These are phyloP conservation scores for Catharus fuscescens DNA, from an alignment of 2,113 vertebrate genomes.

Conservation along the genomic window DNA sequence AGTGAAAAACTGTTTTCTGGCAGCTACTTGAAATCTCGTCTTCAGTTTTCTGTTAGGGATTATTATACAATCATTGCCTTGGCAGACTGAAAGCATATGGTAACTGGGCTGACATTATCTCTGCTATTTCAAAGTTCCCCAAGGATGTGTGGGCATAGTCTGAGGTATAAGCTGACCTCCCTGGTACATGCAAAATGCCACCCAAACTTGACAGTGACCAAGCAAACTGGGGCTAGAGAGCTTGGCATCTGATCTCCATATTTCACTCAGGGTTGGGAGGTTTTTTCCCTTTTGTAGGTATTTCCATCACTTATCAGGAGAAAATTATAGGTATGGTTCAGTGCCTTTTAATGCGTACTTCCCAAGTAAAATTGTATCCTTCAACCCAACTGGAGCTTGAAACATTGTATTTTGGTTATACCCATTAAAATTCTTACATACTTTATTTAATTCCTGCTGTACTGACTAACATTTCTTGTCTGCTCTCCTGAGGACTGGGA, in stretches of 20 bases:
- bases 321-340: background rate
- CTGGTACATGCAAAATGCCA: background rate
- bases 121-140: constrained; percentile 22
- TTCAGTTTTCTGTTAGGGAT: constrained; percentile 63
- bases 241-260: background rate
- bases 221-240: background rate
- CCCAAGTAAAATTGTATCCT: background rate
- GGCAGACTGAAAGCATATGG: constrained; percentile 65
- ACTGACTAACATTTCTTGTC: background rate
- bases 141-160: constrained; percentile 21
- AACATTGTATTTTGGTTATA: background rate
- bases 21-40: constrained; percentile 62
- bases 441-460: background rate
- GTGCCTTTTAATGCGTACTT: background rate
- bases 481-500: background rate
- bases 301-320: background rate
- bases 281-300: background rate
- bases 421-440: background rate
- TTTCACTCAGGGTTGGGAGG: background rate
- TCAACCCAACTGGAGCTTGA: background rate
- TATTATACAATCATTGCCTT: constrained; percentile 60
- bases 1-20: constrained; percentile 70
- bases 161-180: background rate
- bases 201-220: background rate
- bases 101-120: constrained; percentile 50